A percentile compares a stretch with the other conserved stretches of the same genome.
Evolutionary conservation across 1,140 invertebrate genomes (phyloP).

Genomic region (Bombus pyrosoma): DNA sequence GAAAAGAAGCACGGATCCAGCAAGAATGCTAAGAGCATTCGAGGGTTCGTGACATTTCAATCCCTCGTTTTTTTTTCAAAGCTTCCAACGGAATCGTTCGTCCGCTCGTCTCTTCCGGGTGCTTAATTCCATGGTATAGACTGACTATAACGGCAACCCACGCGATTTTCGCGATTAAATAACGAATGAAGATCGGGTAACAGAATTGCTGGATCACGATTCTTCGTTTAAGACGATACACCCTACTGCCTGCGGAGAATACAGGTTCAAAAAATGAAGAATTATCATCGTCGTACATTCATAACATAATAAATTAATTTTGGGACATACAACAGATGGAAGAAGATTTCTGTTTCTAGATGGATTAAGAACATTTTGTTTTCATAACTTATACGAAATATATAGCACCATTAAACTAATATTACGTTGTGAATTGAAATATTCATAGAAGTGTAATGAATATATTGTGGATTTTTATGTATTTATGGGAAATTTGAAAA

Average conservation of each 20-base stretch:
- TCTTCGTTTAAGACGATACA: background rate
- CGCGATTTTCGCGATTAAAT: constrained; percentile 47
- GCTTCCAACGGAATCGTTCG: constrained; percentile 38
- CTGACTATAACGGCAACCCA: constrained; percentile 25
- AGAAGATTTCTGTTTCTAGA: background rate
- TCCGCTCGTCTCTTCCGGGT: constrained; percentile 32
- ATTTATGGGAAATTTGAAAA: too few relatives aligned
- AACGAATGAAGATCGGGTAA: constrained; percentile 38
- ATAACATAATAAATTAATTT: background rate
- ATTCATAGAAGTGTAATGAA: too few relatives aligned
- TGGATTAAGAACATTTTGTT: background rate
- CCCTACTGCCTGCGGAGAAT: too few relatives aligned
- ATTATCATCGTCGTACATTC: background rate
- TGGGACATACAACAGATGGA: background rate
- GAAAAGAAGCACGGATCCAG: background rate
- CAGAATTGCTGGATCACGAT: constrained; percentile 17
- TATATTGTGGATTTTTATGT: too few relatives aligned
- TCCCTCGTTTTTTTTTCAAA: constrained; percentile 37
- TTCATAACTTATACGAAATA: too few relatives aligned
- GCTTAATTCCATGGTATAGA: constrained; percentile 35
- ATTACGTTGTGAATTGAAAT: background rate
- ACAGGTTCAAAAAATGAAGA: background rate
- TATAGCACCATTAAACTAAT: background rate
- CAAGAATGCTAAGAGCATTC: constrained; percentile 35
- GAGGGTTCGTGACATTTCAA: constrained; percentile 39